Base-by-base conservation (phyloP, 2,113 vertebrate species). In the Speoplatyrhinus poulsoni region DNA sequence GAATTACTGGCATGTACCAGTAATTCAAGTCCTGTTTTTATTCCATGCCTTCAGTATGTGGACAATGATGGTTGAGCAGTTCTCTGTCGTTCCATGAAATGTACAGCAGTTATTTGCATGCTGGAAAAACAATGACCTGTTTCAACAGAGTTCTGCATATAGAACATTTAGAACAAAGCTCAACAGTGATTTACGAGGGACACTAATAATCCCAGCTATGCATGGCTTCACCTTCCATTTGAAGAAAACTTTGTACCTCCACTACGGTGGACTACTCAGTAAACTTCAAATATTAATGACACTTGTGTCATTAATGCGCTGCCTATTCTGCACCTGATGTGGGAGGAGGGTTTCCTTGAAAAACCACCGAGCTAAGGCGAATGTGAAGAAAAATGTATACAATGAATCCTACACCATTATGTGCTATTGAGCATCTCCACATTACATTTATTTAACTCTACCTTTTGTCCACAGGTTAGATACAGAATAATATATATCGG, bases 231-330 rank as follows among this genome's bases (percentile, higher is more conserved):
- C 19, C 72, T 53, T 82, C 73, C 15, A 16, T 72, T 82, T 89
- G 90, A 91, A 90, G 89, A 72, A 15, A 36, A 26, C 82, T 80
- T 79, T 77, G 86, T 89, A 91, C 87, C 85, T 90, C 80, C 81
- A 79, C 82, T 56, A 12, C 10, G 68, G 82, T 86, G 80, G 87
- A 72, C 88, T 91, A 86, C 84, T 52, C 84, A 73, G 84, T 69
- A 66, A 17, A 68, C 89, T 90, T 92, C 89, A 91, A 73, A 36
- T 1, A 66, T 91, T 91, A 92, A 91, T 86, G 81, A 65, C 67
- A 12, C 82, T 69, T 11, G 77, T 64, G 87, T n/a, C 80, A 89
- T 91, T 91, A 91, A 91, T 79, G 41, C 15, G 47, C 46, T 12
- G 61, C 74, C 75, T 82, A 72, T 65, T 75, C 73, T 68, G 76